phyloP scores from a whole-genome alignment of 2,113 vertebrate genomes.

The Probosciger aterrimus region DNA sequence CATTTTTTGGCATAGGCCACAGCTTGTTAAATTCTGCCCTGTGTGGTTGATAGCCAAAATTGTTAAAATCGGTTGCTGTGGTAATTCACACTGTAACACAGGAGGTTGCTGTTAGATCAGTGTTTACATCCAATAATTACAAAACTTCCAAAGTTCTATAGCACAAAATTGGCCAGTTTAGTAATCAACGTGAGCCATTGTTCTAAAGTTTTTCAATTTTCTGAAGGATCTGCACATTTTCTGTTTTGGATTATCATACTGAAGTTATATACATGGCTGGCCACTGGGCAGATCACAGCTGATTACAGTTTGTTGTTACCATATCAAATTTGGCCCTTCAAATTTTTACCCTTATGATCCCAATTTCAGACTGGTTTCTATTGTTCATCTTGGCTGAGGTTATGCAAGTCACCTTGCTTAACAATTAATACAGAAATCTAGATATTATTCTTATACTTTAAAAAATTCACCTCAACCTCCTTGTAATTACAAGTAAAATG shows the following conservation, averaged over 20 bases:
- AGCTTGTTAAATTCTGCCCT: not conserved
- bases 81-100: not conserved
- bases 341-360: not conserved
- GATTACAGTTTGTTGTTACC: not conserved
- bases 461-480: not conserved
- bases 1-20: not conserved
- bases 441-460: not conserved
- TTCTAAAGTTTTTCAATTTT: not conserved
- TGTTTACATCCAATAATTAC: not conserved
- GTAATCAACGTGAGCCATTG: accelerated
- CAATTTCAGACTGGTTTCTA: not conserved
- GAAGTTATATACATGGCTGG: not conserved
- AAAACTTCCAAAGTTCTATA: not conserved
- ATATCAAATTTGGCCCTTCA: not conserved
- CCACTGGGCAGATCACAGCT: not conserved
- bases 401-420: not conserved
- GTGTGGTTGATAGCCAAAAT: not conserved
- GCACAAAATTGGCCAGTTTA: not conserved
- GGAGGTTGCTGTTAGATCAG: not conserved
- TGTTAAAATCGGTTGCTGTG: not conserved
- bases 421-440: not conserved
- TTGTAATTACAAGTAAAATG: not conserved
- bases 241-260: not conserved
- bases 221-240: not conserved
- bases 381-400: not conserved